Evolutionary conservation across 2,888 invertebrate species (phyloP), one percentile per base, ranked within the genome.

Genomic region (Ophion slaviceki): DNA sequence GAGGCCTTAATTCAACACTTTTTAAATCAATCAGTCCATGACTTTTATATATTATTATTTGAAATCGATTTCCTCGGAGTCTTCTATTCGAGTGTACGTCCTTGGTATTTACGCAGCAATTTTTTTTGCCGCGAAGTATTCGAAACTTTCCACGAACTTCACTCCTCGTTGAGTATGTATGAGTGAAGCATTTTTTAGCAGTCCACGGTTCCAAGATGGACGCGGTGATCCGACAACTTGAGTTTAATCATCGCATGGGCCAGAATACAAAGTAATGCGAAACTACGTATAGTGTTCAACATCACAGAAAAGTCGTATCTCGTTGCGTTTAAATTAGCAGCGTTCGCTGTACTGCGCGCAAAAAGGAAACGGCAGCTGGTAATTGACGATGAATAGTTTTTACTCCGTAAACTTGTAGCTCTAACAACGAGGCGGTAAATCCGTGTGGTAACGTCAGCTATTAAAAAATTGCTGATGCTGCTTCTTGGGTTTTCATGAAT

Each of bases 381-480:
- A 84, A 81, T 84, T 78, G 72, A 53, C 67, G 57, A 77, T 80
- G 74, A 74, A 81, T 84, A 71, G 53, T 53, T 81, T 81, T 67
- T 74, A 8, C 62, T n/a, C 17, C 59, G 80, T 72, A 72, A 77
- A 68, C 24, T 77, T 67, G 67, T 28, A 61, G 53, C 67, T 77
- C 28, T 36, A 36, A 32, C 40, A 62, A 32, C 53, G 17, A 53
- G 47, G 45, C 75, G 28, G 68, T 74, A 75, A 83, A 75, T 74
- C 75, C 75, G 53, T 14, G 24, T 66, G 53, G 53, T 57, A 53
- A 64, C 68, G 47, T 72, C 53, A 36, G 53, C 53, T 72, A 53
- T 32, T 40, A 70, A 84, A 70, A 85, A 74, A 40, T 71, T 79
- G 53, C 79, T 61, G 81, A 79, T 66, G 79, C 66, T 53, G 64